Conservation (phyloP, 1,140 invertebrate genomes). For the Drosophila funebris region DNA sequence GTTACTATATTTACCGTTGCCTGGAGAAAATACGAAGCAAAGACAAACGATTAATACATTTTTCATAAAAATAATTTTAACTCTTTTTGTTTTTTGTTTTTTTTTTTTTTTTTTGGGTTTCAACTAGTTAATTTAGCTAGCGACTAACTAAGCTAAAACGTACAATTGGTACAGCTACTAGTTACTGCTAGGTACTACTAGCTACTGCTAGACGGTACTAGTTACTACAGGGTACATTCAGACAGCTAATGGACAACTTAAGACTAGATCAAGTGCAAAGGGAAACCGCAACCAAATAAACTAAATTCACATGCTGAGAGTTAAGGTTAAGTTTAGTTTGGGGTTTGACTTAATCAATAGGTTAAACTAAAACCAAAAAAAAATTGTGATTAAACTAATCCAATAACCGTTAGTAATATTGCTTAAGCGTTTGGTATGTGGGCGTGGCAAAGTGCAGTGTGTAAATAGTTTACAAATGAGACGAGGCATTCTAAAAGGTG, state of each 20-base stretch:
- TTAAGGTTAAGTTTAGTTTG: slow-evolving; percentile 1
- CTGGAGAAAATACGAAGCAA: slow-evolving; percentile 54
- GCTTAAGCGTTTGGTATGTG: slow-evolving; percentile 63
- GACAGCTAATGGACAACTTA: slow-evolving; percentile 31
- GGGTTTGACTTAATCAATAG: not conserved
- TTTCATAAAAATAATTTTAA: slow-evolving; percentile 7
- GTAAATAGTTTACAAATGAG: slow-evolving; percentile 50
- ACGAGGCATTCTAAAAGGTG: slow-evolving; percentile 26
- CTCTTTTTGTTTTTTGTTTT: slow-evolving; percentile 1
- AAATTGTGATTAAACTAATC: slow-evolving; percentile 8
- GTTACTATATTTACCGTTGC: slow-evolving; percentile 71
- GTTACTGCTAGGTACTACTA: slow-evolving; percentile 13
- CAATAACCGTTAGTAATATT: slow-evolving; percentile 56
- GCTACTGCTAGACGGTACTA: slow-evolving; percentile 17
- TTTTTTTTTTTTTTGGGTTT: slow-evolving; percentile 16
- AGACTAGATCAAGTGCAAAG: slow-evolving; percentile 8
- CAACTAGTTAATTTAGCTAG: slow-evolving; percentile 50
- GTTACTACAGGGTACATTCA: slow-evolving; percentile 39
- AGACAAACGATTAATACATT: slow-evolving; percentile 55
- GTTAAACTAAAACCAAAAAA: slow-evolving; percentile 11
- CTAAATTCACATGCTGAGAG: not conserved
- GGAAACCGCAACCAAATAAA: slow-evolving; percentile 27
- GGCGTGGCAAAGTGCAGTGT: slow-evolving; percentile 57
- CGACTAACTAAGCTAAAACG: slow-evolving; percentile 42
- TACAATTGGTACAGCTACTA: slow-evolving; percentile 11